Conservation (phyloP, 2,888 invertebrate species). For the Phyllotreta striolata region DNA sequence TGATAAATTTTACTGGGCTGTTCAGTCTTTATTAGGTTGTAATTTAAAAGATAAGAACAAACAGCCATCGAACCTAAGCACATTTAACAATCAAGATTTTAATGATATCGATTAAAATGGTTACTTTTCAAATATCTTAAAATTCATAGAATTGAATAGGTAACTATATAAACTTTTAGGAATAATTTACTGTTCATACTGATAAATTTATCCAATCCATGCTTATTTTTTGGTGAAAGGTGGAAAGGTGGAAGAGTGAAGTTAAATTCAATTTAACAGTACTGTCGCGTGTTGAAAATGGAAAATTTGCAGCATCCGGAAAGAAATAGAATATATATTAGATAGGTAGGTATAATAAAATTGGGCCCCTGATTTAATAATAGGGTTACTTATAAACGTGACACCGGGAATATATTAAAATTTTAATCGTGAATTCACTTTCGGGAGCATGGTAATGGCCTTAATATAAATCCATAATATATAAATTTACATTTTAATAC, state of each 20-base stretch:
- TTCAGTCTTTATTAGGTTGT: conserved; percentile 32
- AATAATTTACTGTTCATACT: too few species aligned
- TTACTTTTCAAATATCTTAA: too few species aligned
- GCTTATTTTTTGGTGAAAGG: too few species aligned
- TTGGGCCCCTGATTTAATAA: conserved; percentile 4
- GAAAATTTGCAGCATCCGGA: conserved; percentile 21
- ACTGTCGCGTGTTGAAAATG: conserved; percentile 11
- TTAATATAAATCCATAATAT: not conserved
- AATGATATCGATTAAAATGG: too few species aligned
- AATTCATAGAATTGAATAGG: too few species aligned
- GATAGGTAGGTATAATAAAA: conserved; percentile 12
- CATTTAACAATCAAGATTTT: too few species aligned
- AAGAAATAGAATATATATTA: conserved; percentile 25
- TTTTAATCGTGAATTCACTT: not conserved
- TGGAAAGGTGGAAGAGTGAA: not conserved
- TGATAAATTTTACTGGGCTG: conserved; percentile 29
- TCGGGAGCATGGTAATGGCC: not conserved
- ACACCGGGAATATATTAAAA: conserved; percentile 15
- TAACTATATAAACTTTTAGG: too few species aligned
- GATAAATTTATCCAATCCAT: too few species aligned
- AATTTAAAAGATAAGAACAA: too few species aligned
- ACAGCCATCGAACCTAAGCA: too few species aligned
- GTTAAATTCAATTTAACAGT: conserved; percentile 10
- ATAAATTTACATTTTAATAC: conserved; percentile 8
- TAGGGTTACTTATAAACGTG: conserved; percentile 6